Conservation (phyloP, 2,888 invertebrate genomes). For the Gisinianus flammeolus region DNA sequence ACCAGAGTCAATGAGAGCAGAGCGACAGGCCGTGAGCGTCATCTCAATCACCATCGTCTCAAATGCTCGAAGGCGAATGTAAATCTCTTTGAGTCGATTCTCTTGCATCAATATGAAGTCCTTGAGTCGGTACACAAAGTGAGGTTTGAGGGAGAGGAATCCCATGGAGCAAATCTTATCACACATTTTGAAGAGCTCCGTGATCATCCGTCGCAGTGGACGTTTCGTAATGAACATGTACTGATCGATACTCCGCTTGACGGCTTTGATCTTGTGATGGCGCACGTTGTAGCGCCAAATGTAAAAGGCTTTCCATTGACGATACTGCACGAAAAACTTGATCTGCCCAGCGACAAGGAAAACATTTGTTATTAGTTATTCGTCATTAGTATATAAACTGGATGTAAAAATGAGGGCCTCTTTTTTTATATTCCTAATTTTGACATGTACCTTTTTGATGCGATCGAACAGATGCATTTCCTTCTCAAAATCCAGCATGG, state of each 20-base stretch:
- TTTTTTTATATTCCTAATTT: too few relatives aligned
- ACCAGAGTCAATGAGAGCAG: constrained; percentile 75
- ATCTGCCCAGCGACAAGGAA: constrained; percentile 60
- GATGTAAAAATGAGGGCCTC: too few relatives aligned
- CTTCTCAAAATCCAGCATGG: constrained; percentile 50
- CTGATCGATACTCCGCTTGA: constrained; percentile 69
- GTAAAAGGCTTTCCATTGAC: constrained; percentile 73
- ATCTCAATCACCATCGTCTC: constrained; percentile 65
- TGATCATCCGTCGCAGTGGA: constrained; percentile 73
- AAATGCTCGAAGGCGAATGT: constrained; percentile 60
- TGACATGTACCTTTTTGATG: constrained; percentile 36
- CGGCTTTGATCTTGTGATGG: constrained; percentile 71
- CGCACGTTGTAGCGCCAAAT: constrained; percentile 78
- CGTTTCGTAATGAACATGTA: constrained; percentile 77
- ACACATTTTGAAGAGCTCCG: constrained; percentile 74
- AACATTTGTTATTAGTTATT: neutral
- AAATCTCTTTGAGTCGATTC: constrained; percentile 58
- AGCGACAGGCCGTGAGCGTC: constrained; percentile 74
- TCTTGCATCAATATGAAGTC: constrained; percentile 48
- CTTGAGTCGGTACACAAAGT: constrained; percentile 46
- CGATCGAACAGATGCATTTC: constrained; percentile 53
- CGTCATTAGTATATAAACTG: neutral
- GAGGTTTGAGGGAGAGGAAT: constrained; percentile 47
- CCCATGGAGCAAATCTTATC: constrained; percentile 62
- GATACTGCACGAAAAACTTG: constrained; percentile 62